Conservation (phyloP, 35 echinoderm and acorn worm genomes). For the Apostichopus parvimensis region DNA sequence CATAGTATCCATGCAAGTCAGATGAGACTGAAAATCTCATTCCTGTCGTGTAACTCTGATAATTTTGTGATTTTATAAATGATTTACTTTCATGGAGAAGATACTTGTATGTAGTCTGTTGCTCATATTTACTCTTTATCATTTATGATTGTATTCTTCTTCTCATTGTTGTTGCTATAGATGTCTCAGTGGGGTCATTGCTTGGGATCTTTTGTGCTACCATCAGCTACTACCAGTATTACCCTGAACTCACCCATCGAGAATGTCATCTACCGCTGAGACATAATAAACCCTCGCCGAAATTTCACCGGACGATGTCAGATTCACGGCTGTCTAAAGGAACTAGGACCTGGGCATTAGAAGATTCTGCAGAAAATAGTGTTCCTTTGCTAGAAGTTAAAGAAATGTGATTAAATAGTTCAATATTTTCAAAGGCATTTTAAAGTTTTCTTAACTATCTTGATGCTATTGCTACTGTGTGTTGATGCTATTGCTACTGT, state of each 20-base stretch:
- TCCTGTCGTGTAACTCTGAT: too few species aligned
- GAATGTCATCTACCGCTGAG: neutral
- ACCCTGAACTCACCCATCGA: neutral
- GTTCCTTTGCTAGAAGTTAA: constrained; percentile 11
- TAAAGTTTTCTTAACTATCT: neutral
- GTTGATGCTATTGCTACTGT: too few species aligned
- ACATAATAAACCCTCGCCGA: neutral
- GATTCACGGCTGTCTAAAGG: constrained; percentile 1
- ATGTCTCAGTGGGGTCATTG: constrained; percentile 2
- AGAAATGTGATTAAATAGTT: constrained; percentile 12
- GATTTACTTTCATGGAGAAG: too few species aligned
- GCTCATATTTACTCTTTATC: too few species aligned
- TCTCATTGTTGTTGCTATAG: neutral
- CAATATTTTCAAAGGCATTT: neutral
- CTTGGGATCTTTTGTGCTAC: neutral
- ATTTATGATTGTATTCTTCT: too few species aligned
- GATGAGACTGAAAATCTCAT: too few species aligned
- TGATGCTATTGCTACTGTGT: too few species aligned
- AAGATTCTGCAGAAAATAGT: neutral
- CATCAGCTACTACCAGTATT: constrained; percentile 30
- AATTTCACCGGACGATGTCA: neutral
- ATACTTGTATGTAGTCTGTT: too few species aligned
- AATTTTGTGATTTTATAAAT: too few species aligned
- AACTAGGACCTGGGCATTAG: neutral
- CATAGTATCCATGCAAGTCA: too few species aligned